phyloP scores from a whole-genome alignment of 2,888 invertebrate species.

The Rhopalosiphum nymphaeae region DNA sequence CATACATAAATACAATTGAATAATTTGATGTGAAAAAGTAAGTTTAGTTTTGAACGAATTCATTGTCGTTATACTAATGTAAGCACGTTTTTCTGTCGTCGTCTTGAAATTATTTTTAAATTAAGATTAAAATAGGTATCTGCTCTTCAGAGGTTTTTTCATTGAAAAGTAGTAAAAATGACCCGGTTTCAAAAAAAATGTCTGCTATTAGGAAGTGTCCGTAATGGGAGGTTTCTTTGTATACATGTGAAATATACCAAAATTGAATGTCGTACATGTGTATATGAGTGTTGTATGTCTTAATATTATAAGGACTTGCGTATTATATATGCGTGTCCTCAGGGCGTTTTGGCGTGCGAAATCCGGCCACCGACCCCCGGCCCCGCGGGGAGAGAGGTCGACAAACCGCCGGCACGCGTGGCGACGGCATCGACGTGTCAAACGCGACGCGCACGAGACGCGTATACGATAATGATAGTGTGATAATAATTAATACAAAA shows the following conservation, averaged over 20 bases:
- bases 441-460: conserved; percentile 3
- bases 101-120: no score
- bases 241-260: background rate
- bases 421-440: conserved; percentile 36
- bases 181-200: no score
- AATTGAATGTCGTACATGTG: background rate
- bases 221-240: no score
- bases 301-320: background rate
- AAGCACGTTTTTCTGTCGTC: no score
- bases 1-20: no score
- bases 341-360: conserved; percentile 35
- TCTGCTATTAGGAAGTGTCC: no score
- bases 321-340: background rate
- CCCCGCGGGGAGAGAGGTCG: conserved; percentile 31
- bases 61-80: no score
- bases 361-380: background rate
- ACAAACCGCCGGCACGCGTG: conserved; percentile 22
- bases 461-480: conserved; percentile 6
- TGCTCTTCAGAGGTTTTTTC: no score
- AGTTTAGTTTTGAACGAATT: no score
- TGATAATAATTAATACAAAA: conserved; percentile 11
- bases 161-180: no score
- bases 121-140: no score
- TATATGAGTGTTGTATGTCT: background rate
- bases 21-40: no score